These are phyloP conservation scores for Elgonia sp. DNA, from an alignment of 2,888 invertebrate species.

Conservation along the genomic window DNA sequence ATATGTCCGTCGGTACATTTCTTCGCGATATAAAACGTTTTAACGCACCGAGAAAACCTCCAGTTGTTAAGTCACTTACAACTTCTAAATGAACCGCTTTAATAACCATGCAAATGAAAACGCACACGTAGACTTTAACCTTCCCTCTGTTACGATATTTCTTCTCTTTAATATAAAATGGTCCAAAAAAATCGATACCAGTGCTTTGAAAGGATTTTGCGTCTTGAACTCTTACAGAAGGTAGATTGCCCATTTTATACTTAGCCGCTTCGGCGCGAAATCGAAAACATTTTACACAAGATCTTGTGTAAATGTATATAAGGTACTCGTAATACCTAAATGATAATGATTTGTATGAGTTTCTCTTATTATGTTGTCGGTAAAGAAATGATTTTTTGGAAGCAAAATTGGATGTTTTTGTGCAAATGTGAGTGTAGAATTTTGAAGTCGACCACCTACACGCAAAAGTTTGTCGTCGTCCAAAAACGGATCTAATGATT, in stretches of 20 bases:
- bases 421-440: background rate
- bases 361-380: background rate
- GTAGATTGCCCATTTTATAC: background rate
- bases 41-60: background rate
- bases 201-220: background rate
- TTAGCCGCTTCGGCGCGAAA: background rate
- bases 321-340: background rate
- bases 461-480: background rate
- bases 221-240: background rate
- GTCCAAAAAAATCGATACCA: background rate
- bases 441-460: background rate
- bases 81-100: conserved; percentile 10
- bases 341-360: conserved; percentile 40
- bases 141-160: background rate
- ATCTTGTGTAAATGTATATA: background rate
- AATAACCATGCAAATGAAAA: background rate
- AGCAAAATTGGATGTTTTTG: background rate
- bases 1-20: background rate
- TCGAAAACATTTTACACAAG: background rate
- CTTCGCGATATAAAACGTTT: background rate
- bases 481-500: background rate
- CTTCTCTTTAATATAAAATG: background rate
- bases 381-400: background rate
- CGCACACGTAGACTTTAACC: background rate
- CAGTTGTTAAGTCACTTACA: background rate